Evolutionary conservation across 2,888 invertebrate species (phyloP).

Genomic region (Abrostola tripartita): DNA sequence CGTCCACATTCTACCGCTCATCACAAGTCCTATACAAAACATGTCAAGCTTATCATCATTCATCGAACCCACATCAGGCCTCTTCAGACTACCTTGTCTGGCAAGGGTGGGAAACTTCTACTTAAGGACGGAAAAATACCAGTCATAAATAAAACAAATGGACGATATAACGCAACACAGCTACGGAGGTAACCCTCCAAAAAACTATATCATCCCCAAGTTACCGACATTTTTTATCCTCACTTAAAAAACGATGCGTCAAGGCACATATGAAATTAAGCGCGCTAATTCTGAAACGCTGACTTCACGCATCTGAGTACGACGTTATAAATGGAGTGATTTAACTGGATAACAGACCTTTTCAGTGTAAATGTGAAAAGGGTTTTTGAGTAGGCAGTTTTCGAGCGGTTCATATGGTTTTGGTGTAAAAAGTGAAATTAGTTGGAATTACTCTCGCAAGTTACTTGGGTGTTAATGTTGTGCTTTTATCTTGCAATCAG

Average conservation of each 20-base stretch:
- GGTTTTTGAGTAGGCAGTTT: constrained; percentile 52
- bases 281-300: constrained; percentile 49
- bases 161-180: no score
- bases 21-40: no score
- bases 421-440: constrained; percentile 39
- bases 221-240: constrained; percentile 12
- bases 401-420: constrained; percentile 33
- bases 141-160: no score
- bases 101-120: no score
- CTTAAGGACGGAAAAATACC: no score
- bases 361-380: constrained; percentile 51
- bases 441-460: constrained; percentile 38
- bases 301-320: constrained; percentile 47
- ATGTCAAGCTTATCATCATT: no score
- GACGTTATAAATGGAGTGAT: constrained; percentile 51
- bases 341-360: constrained; percentile 51
- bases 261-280: constrained; percentile 42
- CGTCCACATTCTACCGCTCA: no score
- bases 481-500: constrained; percentile 20
- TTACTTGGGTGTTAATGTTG: constrained; percentile 22
- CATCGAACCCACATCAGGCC: no score
- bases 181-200: no score
- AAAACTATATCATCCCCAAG: background rate
- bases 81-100: no score
- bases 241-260: constrained; percentile 45